phyloP scores from a whole-genome alignment of 2,888 invertebrate species.

The Agrochola lychnidis region DNA sequence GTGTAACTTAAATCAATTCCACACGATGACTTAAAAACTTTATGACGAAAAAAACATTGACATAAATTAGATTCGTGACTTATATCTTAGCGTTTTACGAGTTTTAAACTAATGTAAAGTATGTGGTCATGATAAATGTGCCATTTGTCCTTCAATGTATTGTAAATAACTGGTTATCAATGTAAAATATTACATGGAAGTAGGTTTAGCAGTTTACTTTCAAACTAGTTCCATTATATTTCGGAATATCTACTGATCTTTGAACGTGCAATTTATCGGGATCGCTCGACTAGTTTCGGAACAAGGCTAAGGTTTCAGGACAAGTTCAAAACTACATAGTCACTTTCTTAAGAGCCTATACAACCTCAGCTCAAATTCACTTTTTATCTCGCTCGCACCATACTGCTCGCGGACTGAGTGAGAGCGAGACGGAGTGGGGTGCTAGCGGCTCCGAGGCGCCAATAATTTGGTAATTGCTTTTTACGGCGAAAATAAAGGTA shows the following conservation, averaged over 20 bases:
- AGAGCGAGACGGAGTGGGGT: no score
- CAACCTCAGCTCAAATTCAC: no score
- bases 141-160: slow-evolving; percentile 48
- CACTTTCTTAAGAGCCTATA: no score
- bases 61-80: slow-evolving; percentile 55
- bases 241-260: background rate
- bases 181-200: slow-evolving; percentile 18
- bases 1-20: slow-evolving; percentile 2
- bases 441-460: no score
- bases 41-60: slow-evolving; percentile 26
- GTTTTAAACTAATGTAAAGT: slow-evolving; percentile 35
- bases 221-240: slow-evolving; percentile 1
- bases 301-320: background rate
- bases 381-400: no score
- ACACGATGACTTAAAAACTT: background rate
- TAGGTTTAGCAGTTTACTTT: slow-evolving; percentile 7
- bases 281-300: background rate
- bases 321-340: background rate
- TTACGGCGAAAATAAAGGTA: no score
- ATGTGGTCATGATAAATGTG: slow-evolving; percentile 40
- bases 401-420: no score
- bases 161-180: slow-evolving; percentile 37
- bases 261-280: background rate
- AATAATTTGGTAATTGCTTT: no score
- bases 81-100: slow-evolving; percentile 48